A percentile compares a stretch with the other conserved stretches of the same genome.
Conservation (phyloP, 1,140 invertebrate genomes). For the Conopomorpha cramerella region DNA sequence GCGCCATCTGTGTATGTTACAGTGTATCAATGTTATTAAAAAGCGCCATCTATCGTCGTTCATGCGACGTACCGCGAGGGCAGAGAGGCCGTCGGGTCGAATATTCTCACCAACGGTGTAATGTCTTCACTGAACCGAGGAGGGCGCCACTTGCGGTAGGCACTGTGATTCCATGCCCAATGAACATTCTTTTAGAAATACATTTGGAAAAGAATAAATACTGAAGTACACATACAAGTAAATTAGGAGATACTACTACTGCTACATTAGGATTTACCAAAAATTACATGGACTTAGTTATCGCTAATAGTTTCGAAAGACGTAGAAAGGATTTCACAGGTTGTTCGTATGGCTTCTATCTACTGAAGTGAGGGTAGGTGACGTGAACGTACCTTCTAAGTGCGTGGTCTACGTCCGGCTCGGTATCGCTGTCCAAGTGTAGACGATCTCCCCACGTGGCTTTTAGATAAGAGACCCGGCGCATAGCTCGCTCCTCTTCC, state of each 20-base stretch:
- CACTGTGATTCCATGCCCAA: conserved; percentile 59
- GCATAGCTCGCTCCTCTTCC: conserved; percentile 82
- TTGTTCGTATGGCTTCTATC: no score
- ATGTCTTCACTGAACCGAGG: conserved; percentile 75
- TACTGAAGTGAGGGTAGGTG: no score
- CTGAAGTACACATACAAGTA: no score
- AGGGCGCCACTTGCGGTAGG: conserved; percentile 71
- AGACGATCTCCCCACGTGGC: conserved; percentile 78
- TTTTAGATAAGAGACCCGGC: conserved; percentile 89
- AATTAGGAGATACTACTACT: no score
- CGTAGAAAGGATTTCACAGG: no score
- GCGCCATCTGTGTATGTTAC: conserved; percentile 29
- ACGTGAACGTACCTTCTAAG: conserved; percentile 71
- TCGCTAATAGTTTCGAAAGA: no score
- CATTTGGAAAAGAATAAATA: no score
- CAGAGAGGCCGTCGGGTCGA: conserved; percentile 66
- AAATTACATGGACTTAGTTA: no score
- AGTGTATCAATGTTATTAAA: no score
- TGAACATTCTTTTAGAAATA: no score
- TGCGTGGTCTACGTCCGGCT: conserved; percentile 66
- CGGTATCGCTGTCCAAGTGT: conserved; percentile 70
- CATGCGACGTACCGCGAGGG: conserved; percentile 54
- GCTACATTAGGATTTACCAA: no score
- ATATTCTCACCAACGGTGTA: conserved; percentile 72
- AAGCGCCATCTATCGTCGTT: conserved; percentile 43